Evolutionary conservation across 2,888 invertebrate species (phyloP).

Genomic region (Nemotelus pantherinus): DNA sequence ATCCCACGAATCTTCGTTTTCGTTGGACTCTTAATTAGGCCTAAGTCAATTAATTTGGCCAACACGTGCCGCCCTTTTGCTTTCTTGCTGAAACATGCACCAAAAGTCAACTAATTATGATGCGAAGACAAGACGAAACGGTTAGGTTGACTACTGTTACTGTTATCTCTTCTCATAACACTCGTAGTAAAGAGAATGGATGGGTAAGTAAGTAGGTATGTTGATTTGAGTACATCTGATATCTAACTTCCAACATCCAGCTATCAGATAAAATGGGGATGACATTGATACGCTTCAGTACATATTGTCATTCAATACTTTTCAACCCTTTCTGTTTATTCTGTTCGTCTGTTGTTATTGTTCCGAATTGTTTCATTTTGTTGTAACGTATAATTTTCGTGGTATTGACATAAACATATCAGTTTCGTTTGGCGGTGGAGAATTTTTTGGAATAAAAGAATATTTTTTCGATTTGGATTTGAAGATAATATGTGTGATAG

Average conservation of each 20-base stretch:
- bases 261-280: slow-evolving; percentile 13
- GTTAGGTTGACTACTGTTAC: not conserved
- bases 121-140: not conserved
- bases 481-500: not conserved
- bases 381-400: not conserved
- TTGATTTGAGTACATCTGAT: slow-evolving; percentile 1
- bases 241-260: not conserved
- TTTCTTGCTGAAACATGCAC: not conserved
- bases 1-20: not conserved
- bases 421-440: not conserved
- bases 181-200: not conserved
- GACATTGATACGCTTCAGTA: slow-evolving; percentile 35
- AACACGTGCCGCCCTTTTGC: slow-evolving; percentile 12
- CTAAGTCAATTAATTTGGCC: slow-evolving; percentile 22
- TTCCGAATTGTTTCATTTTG: slow-evolving; percentile 1
- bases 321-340: slow-evolving; percentile 36
- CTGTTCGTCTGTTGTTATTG: slow-evolving; percentile 4
- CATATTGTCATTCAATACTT: slow-evolving; percentile 37
- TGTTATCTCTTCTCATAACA: not conserved
- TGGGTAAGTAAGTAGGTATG: too few relatives aligned
- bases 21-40: slow-evolving; percentile 20
- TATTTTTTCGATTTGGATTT: not conserved
- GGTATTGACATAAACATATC: not conserved
- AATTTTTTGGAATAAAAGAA: too few relatives aligned
- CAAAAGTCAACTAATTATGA: slow-evolving; percentile 33